phyloP scores from a whole-genome alignment of 2,888 invertebrate species.

The Tryphoninae sp. region DNA sequence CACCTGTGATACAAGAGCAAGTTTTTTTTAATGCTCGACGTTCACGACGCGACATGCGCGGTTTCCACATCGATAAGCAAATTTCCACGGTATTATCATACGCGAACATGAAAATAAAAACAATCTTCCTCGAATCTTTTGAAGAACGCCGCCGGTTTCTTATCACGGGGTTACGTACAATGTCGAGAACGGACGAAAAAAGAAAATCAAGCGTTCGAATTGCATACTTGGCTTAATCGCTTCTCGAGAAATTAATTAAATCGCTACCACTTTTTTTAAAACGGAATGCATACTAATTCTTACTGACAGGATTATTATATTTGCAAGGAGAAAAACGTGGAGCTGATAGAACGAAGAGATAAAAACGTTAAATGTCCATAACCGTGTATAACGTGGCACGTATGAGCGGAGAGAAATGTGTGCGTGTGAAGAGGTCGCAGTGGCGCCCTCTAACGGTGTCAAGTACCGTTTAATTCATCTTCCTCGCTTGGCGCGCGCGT shows the following conservation, averaged over 20 bases:
- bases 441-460: slow-evolving; percentile 44
- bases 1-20: slow-evolving; percentile 1
- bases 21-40: slow-evolving; percentile 44
- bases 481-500: slow-evolving; percentile 11
- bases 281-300: too few species aligned
- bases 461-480: slow-evolving; percentile 58
- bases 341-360: neutral
- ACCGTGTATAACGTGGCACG: neutral
- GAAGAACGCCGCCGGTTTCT: too few species aligned
- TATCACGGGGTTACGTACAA: too few species aligned
- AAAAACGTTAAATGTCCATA: neutral
- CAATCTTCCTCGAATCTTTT: neutral
- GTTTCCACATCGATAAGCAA: neutral
- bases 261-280: too few species aligned
- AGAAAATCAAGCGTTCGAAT: too few species aligned
- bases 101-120: slow-evolving; percentile 20
- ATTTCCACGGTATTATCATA: slow-evolving; percentile 1
- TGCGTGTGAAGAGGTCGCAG: neutral
- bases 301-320: too few species aligned
- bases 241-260: too few species aligned
- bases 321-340: neutral
- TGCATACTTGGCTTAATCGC: too few species aligned
- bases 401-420: slow-evolving; percentile 3
- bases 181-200: too few species aligned
- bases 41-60: neutral